Percentiles rank a stretch among this genome's conserved stretches.
Conservation (phyloP, 1,140 invertebrate species). For the Lepidurus couesii region DNA sequence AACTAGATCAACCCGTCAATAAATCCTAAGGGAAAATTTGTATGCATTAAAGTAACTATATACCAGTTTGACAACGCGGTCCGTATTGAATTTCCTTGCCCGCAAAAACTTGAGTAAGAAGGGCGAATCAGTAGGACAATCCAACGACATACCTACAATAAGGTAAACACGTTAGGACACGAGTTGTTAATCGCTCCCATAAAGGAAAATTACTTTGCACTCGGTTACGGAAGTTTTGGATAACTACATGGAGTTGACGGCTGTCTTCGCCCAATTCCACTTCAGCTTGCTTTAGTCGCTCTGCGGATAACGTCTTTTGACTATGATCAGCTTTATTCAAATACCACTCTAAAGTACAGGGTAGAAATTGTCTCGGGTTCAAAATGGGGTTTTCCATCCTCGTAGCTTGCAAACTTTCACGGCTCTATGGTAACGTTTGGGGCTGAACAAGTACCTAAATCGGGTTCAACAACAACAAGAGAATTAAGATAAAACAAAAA, state of each 20-base stretch:
- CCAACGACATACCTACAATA: not conserved
- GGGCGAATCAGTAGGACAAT: not conserved
- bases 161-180: no score
- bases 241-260: not conserved
- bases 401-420: not conserved
- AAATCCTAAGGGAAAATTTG: not conserved
- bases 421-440: no score
- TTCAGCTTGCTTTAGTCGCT: not conserved
- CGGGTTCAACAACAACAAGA: no score
- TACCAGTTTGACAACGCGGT: slow-evolving; percentile 23
- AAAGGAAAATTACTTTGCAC: not conserved
- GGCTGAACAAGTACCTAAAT: no score
- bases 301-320: not conserved
- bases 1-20: not conserved
- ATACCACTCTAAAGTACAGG: not conserved
- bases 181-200: not conserved
- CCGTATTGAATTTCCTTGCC: slow-evolving; percentile 26
- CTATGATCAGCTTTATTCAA: not conserved
- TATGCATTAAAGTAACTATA: not conserved
- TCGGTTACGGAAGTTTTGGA: not conserved
- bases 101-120: slow-evolving; percentile 26
- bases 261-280: not conserved
- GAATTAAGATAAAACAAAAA: no score
- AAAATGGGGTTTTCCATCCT: not conserved
- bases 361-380: not conserved